Conservation (phyloP, 1,140 invertebrate species). For the Chironomus striatipennis region DNA sequence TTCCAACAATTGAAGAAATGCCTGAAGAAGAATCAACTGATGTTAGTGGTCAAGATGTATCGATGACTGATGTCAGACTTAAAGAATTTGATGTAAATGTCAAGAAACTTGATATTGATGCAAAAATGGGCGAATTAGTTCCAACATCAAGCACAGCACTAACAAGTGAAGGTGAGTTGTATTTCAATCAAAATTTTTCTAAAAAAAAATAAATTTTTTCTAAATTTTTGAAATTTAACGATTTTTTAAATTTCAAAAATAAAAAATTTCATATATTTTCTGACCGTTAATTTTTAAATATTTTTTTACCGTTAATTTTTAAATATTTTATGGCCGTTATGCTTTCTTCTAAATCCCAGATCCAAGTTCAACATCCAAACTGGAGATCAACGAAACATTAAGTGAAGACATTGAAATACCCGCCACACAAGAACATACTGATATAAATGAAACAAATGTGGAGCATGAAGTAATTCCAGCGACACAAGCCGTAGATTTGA, state of each 20-base stretch:
- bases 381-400: background rate
- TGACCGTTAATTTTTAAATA: background rate
- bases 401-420: background rate
- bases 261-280: background rate
- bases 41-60: background rate
- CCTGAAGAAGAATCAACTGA: too few species aligned
- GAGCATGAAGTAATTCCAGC: background rate
- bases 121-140: too few species aligned
- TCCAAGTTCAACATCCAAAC: background rate
- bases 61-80: background rate
- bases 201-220: too few species aligned
- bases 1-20: too few species aligned
- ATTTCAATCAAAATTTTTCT: too few species aligned
- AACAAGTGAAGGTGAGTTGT: too few species aligned
- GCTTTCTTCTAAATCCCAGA: background rate
- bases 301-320: background rate
- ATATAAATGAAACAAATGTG: background rate
- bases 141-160: too few species aligned
- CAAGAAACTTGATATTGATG: background rate
- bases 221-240: background rate
- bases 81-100: background rate
- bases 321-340: background rate
- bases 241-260: background rate
- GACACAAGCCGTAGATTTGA: background rate
- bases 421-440: background rate